Evolutionary conservation across 2,797 vertebrate genomes (phyloP), one percentile per base, ranked within the genome.

Genomic region (Falco novaeseelandiae): DNA sequence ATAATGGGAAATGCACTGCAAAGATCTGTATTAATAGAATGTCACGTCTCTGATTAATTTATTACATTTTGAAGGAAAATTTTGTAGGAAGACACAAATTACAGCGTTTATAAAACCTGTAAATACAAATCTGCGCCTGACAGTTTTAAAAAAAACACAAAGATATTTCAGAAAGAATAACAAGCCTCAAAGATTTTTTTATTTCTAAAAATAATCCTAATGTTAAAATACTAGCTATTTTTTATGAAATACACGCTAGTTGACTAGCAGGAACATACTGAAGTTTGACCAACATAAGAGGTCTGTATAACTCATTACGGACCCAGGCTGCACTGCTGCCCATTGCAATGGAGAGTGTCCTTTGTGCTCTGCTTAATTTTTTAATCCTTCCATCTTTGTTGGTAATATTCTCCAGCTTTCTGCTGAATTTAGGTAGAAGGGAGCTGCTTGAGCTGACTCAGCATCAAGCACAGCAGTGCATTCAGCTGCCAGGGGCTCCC

Each of bases 1-100:
- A 59, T 65, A 38, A 80, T 42, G 95, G 61, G 51, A 93, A 49
- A 82, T 34, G 10, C 44, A 38, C 49, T 69, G 54, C 32, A 86
- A 92, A 85, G 21, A 70, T 38, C n/a, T 65, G 14, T 72, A 46
- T 67, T 65, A 93, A 78, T 30, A 91, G 27, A n/a, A 71, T 80
- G 93, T 19, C 21, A 74, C 15, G 19, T 82, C 22, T 95, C 52
- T 90, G 74, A 93, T 95, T 90, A 93, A 90, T 86, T 95, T 82
- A 38, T 52, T 91, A 49, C 20, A 51, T 84, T 96, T 95, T 91
- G 42, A 83, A 83, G 55, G 80, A 49, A 96, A 76, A 88, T 38
- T 9, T 63, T 83, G 32, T 83, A 62, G 94, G 79, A 95, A 96
- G n/a, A 26, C 48, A 85, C 42, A 72, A 83, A 92, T 82, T 77